Percentiles rank a stretch among this genome's conserved stretches.
These are phyloP conservation scores for Tenebrio molitor DNA, from an alignment of 1,140 invertebrate genomes.

Conservation along the genomic window DNA sequence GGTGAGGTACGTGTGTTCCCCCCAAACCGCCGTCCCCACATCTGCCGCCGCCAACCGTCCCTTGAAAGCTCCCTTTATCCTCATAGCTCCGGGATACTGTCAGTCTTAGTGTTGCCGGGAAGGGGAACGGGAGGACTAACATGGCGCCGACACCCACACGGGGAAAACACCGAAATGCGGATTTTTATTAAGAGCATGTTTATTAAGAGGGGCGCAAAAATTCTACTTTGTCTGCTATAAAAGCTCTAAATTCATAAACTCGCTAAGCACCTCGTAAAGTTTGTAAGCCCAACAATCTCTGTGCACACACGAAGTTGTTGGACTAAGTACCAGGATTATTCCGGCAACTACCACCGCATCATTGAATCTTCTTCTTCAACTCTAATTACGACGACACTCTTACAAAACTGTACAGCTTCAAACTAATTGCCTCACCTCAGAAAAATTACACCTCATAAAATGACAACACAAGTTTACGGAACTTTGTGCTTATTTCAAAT, in stretches of 20 bases:
- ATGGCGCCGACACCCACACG: constrained; percentile 41
- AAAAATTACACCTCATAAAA: no score
- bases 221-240: constrained; percentile 46
- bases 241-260: constrained; percentile 52
- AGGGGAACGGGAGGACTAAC: constrained; percentile 20
- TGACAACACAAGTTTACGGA: no score
- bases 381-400: no score
- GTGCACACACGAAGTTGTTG: constrained; percentile 42
- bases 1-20: constrained; percentile 55
- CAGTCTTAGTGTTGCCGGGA: constrained; percentile 47
- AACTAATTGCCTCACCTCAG: no score
- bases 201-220: constrained; percentile 42
- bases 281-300: constrained; percentile 52
- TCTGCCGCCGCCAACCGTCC: constrained; percentile 35
- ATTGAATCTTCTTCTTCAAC: constrained; percentile 42
- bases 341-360: constrained; percentile 17
- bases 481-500: no score
- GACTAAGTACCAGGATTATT: constrained; percentile 26
- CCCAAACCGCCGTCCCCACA: constrained; percentile 47
- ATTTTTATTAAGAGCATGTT: constrained; percentile 42
- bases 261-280: constrained; percentile 50
- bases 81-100: constrained; percentile 60
- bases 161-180: constrained; percentile 29
- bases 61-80: constrained; percentile 52
- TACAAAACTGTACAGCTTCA: no score